Evolutionary conservation across 2,888 invertebrate species (phyloP).

Genomic region (Caenorhabditis angaria): DNA sequence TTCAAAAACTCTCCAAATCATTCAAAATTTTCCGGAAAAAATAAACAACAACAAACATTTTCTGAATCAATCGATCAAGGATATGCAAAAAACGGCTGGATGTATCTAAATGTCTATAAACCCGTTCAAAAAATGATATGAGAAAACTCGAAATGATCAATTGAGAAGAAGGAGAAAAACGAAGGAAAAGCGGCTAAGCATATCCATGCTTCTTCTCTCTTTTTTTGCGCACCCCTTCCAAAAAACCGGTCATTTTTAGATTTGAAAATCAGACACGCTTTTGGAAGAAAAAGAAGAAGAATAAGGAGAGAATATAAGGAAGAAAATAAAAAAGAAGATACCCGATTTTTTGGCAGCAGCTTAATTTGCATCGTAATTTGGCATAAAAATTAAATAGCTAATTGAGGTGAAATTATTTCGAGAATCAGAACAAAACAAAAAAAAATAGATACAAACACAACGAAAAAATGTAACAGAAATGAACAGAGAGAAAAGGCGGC

Average conservation of each 20-base stretch:
- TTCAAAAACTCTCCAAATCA: not conserved
- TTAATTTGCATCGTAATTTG: too few relatives aligned
- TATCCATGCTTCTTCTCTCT: constrained; percentile 1
- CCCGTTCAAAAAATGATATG: constrained; percentile 4
- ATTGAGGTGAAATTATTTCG: not conserved
- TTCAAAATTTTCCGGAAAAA: too few relatives aligned
- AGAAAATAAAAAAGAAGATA: not conserved
- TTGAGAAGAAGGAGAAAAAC: not conserved
- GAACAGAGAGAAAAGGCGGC: too few relatives aligned
- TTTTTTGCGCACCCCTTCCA: not conserved
- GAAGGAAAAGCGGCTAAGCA: constrained; percentile 4
- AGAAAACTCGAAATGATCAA: constrained; percentile 4
- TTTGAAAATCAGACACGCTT: not conserved
- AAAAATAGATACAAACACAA: not conserved
- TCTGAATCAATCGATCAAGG: not conserved
- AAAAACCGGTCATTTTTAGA: constrained; percentile 4
- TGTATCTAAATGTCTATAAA: constrained; percentile 2
- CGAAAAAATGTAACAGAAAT: constrained; percentile 1
- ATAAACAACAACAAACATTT: not conserved
- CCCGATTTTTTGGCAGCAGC: not conserved
- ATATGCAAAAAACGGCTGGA: not conserved
- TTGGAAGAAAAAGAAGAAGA: too few relatives aligned
- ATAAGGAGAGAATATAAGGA: too few relatives aligned
- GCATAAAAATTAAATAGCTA: too few relatives aligned
- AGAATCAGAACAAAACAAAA: not conserved